Base-by-base conservation (phyloP, 2,113 vertebrate genomes). In the Myrmecobius fasciatus region DNA sequence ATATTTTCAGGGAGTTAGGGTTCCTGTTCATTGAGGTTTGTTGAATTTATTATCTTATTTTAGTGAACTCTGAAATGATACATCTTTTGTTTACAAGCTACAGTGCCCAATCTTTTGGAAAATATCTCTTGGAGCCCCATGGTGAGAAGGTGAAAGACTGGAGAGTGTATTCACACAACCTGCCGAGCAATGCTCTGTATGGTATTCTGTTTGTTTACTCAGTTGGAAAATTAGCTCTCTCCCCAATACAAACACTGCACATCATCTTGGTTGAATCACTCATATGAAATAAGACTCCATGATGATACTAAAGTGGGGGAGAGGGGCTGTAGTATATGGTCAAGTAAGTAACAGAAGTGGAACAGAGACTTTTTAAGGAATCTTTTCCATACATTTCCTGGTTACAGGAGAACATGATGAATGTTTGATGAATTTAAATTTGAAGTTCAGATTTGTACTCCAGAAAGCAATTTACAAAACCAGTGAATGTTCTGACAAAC, bases 61-160 rank as follows among this genome's bases (percentile, higher is more conserved):
- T 26, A 92, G 26, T 89, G n/a, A 95, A 60, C 92, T 56, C 4
- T 92, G 43, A 96, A 83, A 95, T 60, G 25, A 94, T 47, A 3
- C 12, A 90, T 26, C 4, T 53, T 53, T 96, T 92, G 94, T 52
- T 92, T 91, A 88, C 94, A 48, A 22, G 11, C 25, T 91, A 53
- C 28, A 1, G 25, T 91, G 31, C 2, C 54, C 14, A 83, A 9
- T 91, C 49, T 92, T 53, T 93, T 52, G 93, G 47, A 96, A 90
- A 2, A 92, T 25, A 54, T 91, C 48, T 95, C 67, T 89, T 90
- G 53, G 43, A 90, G 25, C 91, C 47, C 0, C 11, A n/a, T 92
- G 31, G 89, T 24, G 47, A 95, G 92, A 91, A 91, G 7, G 89
- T 8, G 47, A 91, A 83, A 83, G n/a, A 1, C 24, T 92, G 49